Evolutionary conservation across 1,140 invertebrate genomes (phyloP), one percentile per base, ranked within the genome.

Genomic region (Thaumetopoea pityocampa): DNA sequence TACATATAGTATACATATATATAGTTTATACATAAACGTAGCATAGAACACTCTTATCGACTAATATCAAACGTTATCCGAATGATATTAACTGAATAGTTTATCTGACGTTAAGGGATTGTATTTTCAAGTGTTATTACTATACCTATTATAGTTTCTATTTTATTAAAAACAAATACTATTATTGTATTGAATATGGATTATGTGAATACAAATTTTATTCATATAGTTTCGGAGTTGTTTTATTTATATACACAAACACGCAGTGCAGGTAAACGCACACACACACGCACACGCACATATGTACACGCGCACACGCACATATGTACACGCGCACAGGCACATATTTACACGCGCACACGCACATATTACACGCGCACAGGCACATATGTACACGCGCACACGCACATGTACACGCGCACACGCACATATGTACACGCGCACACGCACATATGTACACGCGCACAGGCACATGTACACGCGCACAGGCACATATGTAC

Each of bases 41-140:
- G 42, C 30, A 26, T 47, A 48, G 35, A 38, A 36, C 33, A 35
- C 49, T 34, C 35, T 45, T 41, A 51, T 45, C 36, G 20, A 37
- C 36, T 22, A 18, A 37, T 15, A 43, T 49, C 22, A 36, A 47
- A 56, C 53, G 50, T 61, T 61, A 57, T 51, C 42, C 42, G 37
- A 50, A 51, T 33, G 23, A n/a, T 51, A 51, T 51, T 50, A 50
- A 53, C 36, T 45, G 26, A 47, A 46, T 58, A 57, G 36, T 63
- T 60, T 66, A 66, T 56, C 33, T 42, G 52, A 63, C 69, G 66
- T 61, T 71, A 67, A 64, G 56, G 58, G 57, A 55, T 65, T 79
- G 72, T 79, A 82, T 79, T 82, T 79, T 82, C 63, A 72, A 67
- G 67, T 73, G 73, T 79, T 79, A 76, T 82, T 82, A 40, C 57